A percentile compares a stretch with the other conserved stretches of the same genome.
Evolutionary conservation across 2,888 invertebrate genomes (phyloP).

Genomic region (Cinara cedri): DNA sequence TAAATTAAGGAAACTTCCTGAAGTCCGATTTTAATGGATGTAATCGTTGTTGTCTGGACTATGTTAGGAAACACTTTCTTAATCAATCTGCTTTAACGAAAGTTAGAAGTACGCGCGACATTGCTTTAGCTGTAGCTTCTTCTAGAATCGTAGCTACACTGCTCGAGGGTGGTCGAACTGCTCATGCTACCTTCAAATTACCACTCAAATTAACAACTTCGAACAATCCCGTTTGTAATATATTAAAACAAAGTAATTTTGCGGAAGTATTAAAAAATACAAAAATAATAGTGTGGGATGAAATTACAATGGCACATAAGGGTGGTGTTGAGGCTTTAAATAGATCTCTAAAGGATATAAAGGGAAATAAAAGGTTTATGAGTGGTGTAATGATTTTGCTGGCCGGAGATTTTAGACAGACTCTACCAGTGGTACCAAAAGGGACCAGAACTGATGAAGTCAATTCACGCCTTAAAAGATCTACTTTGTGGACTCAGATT

Average conservation of each 20-base stretch:
- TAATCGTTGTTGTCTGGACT: too few species aligned
- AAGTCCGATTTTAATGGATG: too few species aligned
- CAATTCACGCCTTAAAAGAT: constrained; percentile 26
- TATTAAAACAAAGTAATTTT: constrained; percentile 60
- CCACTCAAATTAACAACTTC: constrained; percentile 60
- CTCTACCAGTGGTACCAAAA: constrained; percentile 60
- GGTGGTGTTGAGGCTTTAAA: constrained; percentile 62
- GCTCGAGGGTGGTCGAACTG: constrained; percentile 61
- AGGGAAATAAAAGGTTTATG: constrained; percentile 62
- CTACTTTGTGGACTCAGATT: constrained; percentile 4
- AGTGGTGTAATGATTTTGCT: constrained; percentile 60
- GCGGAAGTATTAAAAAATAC: constrained; percentile 61
- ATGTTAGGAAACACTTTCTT: too few species aligned
- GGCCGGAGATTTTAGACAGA: constrained; percentile 61
- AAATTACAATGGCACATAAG: constrained; percentile 63
- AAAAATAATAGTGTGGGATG: constrained; percentile 63
- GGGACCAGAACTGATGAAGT: constrained; percentile 42
- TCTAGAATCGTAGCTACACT: constrained; percentile 65
- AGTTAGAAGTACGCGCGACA: constrained; percentile 45
- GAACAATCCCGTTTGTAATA: constrained; percentile 60
- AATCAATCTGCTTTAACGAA: constrained; percentile 32
- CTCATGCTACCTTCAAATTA: constrained; percentile 62
- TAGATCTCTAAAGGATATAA: constrained; percentile 59
- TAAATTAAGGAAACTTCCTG: too few species aligned
- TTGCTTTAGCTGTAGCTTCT: constrained; percentile 63